These are phyloP conservation scores for Panthera leo DNA, from an alignment of 2,113 vertebrate species.

Conservation along the genomic window DNA sequence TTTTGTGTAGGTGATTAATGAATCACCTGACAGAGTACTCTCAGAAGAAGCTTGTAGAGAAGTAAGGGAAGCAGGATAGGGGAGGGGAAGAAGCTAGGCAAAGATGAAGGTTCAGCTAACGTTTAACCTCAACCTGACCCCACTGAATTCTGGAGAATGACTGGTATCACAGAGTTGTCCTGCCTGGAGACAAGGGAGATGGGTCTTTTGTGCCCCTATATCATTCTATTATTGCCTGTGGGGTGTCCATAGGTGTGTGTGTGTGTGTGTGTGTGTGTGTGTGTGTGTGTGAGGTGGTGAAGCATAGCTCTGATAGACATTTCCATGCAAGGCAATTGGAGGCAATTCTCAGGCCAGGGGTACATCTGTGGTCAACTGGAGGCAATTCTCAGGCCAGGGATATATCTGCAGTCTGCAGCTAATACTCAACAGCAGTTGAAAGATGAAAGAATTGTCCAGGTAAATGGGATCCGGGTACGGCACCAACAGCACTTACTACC, in stretches of 20 bases:
- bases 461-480: background rate
- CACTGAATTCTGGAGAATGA: background rate
- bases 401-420: background rate
- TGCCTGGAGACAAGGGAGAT: background rate
- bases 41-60: background rate
- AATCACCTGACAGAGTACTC: background rate
- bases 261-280: background rate
- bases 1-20: background rate
- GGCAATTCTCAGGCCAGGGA: background rate
- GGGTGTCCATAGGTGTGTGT: background rate
- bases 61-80: background rate
- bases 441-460: background rate
- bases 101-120: background rate
- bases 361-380: background rate
- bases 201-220: background rate
- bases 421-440: background rate
- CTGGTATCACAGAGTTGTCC: background rate
- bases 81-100: background rate
- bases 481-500: background rate
- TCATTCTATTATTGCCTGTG: background rate
- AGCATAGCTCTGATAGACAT: background rate
- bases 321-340: background rate
- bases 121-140: background rate
- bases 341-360: background rate
- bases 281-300: background rate